Percentiles rank a stretch among this genome's conserved stretches.
Conservation (phyloP, 2,888 invertebrate genomes). For the Carterocephalus palaemon region DNA sequence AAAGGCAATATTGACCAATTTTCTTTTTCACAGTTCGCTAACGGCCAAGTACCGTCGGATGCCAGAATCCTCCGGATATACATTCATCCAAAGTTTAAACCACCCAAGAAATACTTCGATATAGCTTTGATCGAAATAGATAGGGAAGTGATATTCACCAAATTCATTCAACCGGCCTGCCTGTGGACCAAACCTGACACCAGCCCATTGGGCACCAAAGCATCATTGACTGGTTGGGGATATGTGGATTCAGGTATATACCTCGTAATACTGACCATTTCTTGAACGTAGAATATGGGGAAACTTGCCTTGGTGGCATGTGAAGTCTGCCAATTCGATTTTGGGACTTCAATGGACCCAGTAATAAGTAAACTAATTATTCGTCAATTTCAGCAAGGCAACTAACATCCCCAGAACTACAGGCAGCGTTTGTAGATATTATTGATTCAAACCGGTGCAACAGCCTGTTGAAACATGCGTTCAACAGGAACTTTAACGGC, state of each 20-base stretch:
- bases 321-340: constrained; percentile 11
- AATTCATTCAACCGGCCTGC: constrained; percentile 35
- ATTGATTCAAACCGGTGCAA: constrained; percentile 44
- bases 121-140: constrained; percentile 36
- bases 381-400: constrained; percentile 33
- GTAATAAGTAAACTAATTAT: too few relatives aligned
- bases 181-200: constrained; percentile 29
- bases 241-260: constrained; percentile 13
- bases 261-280: not conserved
- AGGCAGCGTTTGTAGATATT: constrained; percentile 48
- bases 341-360: not conserved
- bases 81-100: constrained; percentile 33
- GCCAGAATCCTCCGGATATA: constrained; percentile 33
- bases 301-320: not conserved
- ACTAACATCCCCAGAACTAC: constrained; percentile 45
- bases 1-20: not conserved
- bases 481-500: constrained; percentile 51
- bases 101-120: constrained; percentile 35
- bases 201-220: constrained; percentile 24
- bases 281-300: too few relatives aligned
- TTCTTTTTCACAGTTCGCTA: constrained; percentile 25
- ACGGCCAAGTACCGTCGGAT: constrained; percentile 27
- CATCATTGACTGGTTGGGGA: constrained; percentile 37
- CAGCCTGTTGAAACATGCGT: constrained; percentile 35
- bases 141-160: constrained; percentile 27